Conservation (phyloP, 1,140 invertebrate genomes). For the Plectrocnemia conspersa region DNA sequence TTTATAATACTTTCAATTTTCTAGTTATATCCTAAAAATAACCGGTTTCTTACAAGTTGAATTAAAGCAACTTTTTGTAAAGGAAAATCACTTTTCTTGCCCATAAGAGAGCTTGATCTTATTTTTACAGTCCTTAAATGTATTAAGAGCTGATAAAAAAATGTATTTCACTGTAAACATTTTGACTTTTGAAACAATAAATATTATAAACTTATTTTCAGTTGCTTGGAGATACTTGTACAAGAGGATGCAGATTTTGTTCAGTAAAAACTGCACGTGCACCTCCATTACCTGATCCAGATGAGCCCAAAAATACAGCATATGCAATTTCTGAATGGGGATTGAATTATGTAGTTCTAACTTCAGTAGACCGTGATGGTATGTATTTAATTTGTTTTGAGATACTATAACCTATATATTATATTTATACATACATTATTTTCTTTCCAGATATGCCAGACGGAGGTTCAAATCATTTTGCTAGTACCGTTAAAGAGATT, state of each 20-base stretch:
- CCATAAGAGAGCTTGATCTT: no score
- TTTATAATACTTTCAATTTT: no score
- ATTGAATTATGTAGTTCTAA: slow-evolving; percentile 95
- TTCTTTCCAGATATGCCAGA: slow-evolving; percentile 72
- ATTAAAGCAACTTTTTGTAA: no score
- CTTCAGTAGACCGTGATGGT: slow-evolving; percentile 97
- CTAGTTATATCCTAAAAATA: no score
- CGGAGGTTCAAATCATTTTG: slow-evolving; percentile 88
- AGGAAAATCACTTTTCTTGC: no score
- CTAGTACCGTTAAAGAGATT: slow-evolving; percentile 80
- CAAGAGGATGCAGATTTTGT: slow-evolving; percentile 92
- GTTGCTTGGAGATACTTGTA: slow-evolving; percentile 91
- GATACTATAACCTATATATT: background rate
- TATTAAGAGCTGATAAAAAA: no score
- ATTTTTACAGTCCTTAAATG: no score
- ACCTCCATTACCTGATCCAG: slow-evolving; percentile 86
- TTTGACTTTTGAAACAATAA: no score
- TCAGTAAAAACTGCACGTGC: slow-evolving; percentile 93
- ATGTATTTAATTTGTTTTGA: slow-evolving; percentile 31
- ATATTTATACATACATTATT: background rate
- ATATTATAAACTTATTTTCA: no score
- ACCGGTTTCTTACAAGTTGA: no score
- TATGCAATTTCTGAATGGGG: slow-evolving; percentile 90
- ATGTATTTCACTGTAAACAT: no score
- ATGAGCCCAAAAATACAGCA: slow-evolving; percentile 92